Percentiles rank a stretch among this genome's conserved stretches.
These are phyloP conservation scores for Hyaena hyaena DNA, from an alignment of 2,113 vertebrate genomes.

Conservation along the genomic window DNA sequence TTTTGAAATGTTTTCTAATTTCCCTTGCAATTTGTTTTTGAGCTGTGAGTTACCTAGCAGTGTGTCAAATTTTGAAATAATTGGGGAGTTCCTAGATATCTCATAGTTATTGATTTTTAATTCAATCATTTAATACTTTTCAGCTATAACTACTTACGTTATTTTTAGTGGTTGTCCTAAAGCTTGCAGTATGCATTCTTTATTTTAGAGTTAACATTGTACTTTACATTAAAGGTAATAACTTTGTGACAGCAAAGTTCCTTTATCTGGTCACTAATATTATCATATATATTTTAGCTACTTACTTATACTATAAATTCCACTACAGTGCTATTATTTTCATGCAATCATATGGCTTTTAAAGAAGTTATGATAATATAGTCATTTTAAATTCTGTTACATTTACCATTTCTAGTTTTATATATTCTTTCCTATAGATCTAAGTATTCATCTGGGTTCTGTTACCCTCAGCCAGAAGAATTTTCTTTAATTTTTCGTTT, in stretches of 20 bases:
- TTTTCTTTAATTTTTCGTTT: background rate
- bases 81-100: background rate
- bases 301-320: too few species aligned
- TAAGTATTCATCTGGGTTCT: background rate
- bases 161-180: background rate
- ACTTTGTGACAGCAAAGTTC: background rate
- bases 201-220: background rate
- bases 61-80: background rate
- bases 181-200: background rate
- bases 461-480: background rate
- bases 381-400: background rate
- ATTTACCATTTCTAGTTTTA: background rate
- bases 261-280: background rate
- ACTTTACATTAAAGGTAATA: background rate
- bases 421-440: background rate
- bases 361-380: background rate
- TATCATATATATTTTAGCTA: background rate
- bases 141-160: background rate
- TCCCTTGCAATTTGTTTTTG: background rate
- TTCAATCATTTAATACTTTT: background rate
- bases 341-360: background rate
- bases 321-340: background rate
- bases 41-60: background rate
- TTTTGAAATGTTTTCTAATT: background rate
- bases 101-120: background rate